Evolutionary conservation across 2,888 invertebrate genomes (phyloP).

Genomic region (Aspidiotus destructor): DNA sequence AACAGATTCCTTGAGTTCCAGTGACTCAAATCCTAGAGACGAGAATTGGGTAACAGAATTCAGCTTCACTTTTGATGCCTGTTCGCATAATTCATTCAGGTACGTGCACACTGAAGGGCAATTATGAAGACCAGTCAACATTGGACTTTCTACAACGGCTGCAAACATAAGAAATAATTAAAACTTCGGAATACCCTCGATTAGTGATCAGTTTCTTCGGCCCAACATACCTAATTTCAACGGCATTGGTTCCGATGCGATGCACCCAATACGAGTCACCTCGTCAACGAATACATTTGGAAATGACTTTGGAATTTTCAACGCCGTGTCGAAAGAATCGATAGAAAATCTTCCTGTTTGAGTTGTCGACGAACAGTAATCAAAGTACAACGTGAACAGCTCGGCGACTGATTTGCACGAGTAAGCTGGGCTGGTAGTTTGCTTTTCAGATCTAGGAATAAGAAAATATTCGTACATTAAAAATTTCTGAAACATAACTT

Average conservation of each 20-base stretch:
- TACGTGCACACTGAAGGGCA: constrained; percentile 4
- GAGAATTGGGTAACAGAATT: constrained; percentile 8
- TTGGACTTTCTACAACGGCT: constrained; percentile 25
- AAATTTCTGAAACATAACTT: not conserved
- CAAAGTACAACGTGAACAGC: constrained; percentile 9
- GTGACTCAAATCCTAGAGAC: constrained; percentile 15
- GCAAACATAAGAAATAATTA: constrained; percentile 1
- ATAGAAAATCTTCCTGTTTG: not conserved
- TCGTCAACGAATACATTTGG: constrained; percentile 24
- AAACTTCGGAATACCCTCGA: not conserved
- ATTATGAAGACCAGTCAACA: constrained; percentile 19
- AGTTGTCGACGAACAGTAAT: constrained; percentile 10
- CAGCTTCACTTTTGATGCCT: constrained; percentile 20
- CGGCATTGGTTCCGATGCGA: constrained; percentile 5
- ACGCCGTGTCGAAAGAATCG: constrained; percentile 12
- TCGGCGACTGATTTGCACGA: constrained; percentile 15
- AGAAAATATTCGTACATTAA: not conserved
- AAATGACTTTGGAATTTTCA: constrained; percentile 27
- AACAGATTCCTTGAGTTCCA: constrained; percentile 18
- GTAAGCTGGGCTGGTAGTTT: constrained; percentile 14
- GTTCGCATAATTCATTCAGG: constrained; percentile 10
- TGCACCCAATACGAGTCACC: constrained; percentile 24
- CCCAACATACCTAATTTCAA: constrained; percentile 12
- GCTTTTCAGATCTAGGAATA: constrained; percentile 10
- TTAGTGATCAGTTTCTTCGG: no score